Conservation (phyloP, 2,113 vertebrate species). For the Rafetus swinhoei region DNA sequence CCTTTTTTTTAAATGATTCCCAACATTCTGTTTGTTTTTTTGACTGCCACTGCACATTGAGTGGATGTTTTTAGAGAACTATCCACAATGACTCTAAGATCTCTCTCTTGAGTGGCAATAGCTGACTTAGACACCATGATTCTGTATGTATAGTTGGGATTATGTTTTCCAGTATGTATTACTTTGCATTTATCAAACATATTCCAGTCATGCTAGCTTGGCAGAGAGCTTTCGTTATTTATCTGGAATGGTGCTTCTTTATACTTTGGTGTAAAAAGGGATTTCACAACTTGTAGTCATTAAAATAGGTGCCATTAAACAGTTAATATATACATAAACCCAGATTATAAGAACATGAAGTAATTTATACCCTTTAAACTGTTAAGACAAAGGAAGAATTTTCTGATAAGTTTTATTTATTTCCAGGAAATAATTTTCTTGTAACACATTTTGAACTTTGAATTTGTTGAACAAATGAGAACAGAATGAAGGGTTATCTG, state of each 20-base stretch:
- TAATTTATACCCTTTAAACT: background rate
- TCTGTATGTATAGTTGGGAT: too few relatives aligned
- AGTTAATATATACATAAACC: background rate
- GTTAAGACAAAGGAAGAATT: background rate
- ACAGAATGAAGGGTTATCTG: background rate
- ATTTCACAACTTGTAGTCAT: background rate
- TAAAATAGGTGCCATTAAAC: background rate
- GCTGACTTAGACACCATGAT: too few relatives aligned
- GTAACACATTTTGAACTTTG: background rate
- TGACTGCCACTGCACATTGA: too few relatives aligned
- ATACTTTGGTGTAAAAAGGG: background rate
- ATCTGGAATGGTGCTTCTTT: background rate
- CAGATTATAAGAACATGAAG: background rate
- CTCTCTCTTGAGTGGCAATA: too few relatives aligned
- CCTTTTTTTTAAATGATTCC: too few relatives aligned
- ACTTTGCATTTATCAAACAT: too few relatives aligned
- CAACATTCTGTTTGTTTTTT: too few relatives aligned
- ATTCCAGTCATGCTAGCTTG: background rate
- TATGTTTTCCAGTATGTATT: too few relatives aligned
- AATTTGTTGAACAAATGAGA: background rate
- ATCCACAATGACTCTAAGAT: too few relatives aligned
- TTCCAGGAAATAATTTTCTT: background rate
- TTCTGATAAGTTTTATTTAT: background rate
- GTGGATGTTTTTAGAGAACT: too few relatives aligned
- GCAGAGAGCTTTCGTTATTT: background rate